These are phyloP conservation scores for Augochlora pura DNA, from an alignment of 1,140 invertebrate species.

Conservation along the genomic window DNA sequence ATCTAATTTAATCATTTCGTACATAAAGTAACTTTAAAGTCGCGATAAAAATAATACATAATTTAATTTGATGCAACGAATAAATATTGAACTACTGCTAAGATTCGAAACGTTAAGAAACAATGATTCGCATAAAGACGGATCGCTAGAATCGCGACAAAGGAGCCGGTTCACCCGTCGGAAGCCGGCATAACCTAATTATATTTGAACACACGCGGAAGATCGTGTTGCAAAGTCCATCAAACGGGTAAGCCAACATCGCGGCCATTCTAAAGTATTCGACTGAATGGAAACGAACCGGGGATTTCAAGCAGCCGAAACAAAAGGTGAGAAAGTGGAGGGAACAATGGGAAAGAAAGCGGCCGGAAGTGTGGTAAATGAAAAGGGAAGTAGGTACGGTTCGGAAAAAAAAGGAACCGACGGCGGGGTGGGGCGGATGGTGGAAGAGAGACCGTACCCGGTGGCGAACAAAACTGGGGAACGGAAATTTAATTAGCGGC, in stretches of 20 bases:
- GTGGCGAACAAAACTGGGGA: slow-evolving; percentile 1
- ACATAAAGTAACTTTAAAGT: no score
- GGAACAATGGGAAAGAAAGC: background rate
- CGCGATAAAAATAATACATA: no score
- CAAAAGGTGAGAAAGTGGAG: background rate
- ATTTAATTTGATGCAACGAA: no score
- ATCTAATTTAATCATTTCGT: no score
- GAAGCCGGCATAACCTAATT: background rate
- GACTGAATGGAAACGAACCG: background rate
- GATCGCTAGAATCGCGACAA: no score
- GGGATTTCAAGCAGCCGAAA: background rate
- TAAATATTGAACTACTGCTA: no score
- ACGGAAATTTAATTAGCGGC: slow-evolving; percentile 58
- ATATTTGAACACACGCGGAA: background rate
- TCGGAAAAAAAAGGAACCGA: background rate
- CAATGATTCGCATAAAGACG: no score
- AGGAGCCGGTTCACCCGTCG: no score
- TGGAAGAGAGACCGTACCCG: background rate
- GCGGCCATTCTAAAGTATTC: background rate
- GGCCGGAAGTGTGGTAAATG: background rate
- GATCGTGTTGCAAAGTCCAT: background rate
- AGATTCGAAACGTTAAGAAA: no score
- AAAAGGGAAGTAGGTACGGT: background rate
- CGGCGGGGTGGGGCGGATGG: no score
- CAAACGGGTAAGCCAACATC: background rate